phyloP scores from a whole-genome alignment of 2,113 vertebrate genomes.

The Lophotis ruficrista region DNA sequence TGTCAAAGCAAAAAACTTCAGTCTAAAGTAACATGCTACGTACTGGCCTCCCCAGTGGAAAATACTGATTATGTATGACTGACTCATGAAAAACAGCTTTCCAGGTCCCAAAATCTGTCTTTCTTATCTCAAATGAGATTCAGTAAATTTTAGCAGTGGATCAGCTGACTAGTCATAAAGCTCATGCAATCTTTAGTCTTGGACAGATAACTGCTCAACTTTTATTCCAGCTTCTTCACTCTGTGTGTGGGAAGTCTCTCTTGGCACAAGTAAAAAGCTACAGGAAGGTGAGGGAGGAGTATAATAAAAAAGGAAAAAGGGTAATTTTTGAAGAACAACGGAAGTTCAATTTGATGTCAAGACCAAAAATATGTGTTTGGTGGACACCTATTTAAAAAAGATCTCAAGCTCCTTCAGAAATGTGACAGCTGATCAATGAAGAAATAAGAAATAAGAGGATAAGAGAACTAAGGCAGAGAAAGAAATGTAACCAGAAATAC shows the following conservation, averaged over 20 bases:
- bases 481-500: not conserved
- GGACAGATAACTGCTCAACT: not conserved
- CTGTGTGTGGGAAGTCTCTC: not conserved
- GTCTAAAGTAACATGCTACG: not conserved
- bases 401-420: not conserved
- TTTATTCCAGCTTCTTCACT: not conserved
- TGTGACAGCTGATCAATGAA: not conserved
- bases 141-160: not conserved
- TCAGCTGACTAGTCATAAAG: not conserved
- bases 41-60: not conserved
- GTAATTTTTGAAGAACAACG: not conserved
- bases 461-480: not conserved
- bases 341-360: not conserved
- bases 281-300: not conserved
- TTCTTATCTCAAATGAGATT: not conserved
- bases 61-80: not conserved
- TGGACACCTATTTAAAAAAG: accelerated
- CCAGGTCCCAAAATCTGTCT: not conserved
- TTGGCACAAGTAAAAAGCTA: not conserved
- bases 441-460: not conserved
- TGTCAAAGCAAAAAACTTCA: not conserved
- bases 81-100: not conserved
- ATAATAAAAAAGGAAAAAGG: accelerated
- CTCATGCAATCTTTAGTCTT: not conserved
- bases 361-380: not conserved